Base-by-base conservation (phyloP, 2,113 vertebrate genomes). In the Melanerpes formicivorus region DNA sequence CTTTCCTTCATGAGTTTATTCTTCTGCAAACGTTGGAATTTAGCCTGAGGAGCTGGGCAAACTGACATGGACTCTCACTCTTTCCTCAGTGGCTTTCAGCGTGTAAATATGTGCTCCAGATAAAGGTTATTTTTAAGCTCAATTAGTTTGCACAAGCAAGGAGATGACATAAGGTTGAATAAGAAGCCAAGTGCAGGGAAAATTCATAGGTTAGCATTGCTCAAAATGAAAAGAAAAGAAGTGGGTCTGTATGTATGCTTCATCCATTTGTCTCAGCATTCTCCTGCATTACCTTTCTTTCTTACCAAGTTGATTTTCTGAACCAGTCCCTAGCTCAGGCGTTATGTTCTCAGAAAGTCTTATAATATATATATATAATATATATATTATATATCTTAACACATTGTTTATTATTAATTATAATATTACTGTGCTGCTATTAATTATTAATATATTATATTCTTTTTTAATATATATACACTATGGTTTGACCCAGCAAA, bases 121-220 rank as follows among this genome's bases (percentile, higher is more conserved):
- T 37, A 81, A 46, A 64, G 16, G 42, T 84, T 79, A 82, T 94
- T 93, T 89, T 89, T 76, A 93, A 84, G 44, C 30, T 46, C 48
- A 79, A 75, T 67, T 78, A 78, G 37, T 75, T 84, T 81, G 30
- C 84, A 65, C 78, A 93, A 91, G 79, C 73, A 93, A 75, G 40
- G 56, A 83, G 17, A 69, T 37, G 37, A 18, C 25, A 26, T 52
- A 37, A 79, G 55, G 55, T 19, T 91, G 79, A 88, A 71, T 42
- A 86, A 78, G 30, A 58, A 93, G 32, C 32, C 32, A 84, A 84
- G 27, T n/a, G 13, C 3, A 7, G 30, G 30, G n/a, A 30, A 78
- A 89, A 90, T n/a, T 67, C 58, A 67, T 46, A 60, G 76, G 32
- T 12, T 8, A 65, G 1, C 16, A 56, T 44, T 56, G 19, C 27